Base-by-base conservation (phyloP, 1,140 invertebrate species). In the Acromyrmex echinatior region DNA sequence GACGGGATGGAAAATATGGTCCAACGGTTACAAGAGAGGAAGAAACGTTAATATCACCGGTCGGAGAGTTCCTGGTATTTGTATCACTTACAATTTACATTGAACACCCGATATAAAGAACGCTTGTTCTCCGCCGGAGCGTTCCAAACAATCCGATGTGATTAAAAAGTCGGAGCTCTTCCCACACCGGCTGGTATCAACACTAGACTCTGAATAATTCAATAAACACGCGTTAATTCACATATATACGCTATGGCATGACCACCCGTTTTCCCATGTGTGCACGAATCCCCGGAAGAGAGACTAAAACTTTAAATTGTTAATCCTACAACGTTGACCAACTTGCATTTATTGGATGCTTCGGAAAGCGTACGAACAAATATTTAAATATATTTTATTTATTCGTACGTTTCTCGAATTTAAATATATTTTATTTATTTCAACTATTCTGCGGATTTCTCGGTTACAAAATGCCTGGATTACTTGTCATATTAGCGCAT, bases 151-250 rank as follows among this genome's bases (percentile, higher is more conserved):
- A 62, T 79, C 88, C 88, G 56, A 66, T 79, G 74, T 79, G 86
- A 90, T 90, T 90, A 90, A 90, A 90, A 90, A 90, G 88, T 85
- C 63, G 73, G 16, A 12, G 14, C 74, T 68, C 58, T 45, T 58
- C 58, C 49, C 4, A 21, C 16, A 31, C 60, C 28, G 28, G n/a
- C 18, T 16, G 16, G 51, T 58, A 76, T 84, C 88, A 63, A 80
- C 76, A 79, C 45, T 12, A 86, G 65, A 58, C 76, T 74, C 74
- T 90, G 89, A 90, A 90, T 90, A 85, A 90, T 90, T 90, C 89
- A 90, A 90, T 89, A 89, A 87, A 90, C 88, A 86, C 63, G 88
- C 86, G 86, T 90, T 90, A 90, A 90, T 90, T 87, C 88, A 66
- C 70, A 87, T 84, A 89, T 74, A 87, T 58, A 89, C n/a, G 63